Conservation (phyloP, 2,797 vertebrate species). For the Fratercula arctica region DNA sequence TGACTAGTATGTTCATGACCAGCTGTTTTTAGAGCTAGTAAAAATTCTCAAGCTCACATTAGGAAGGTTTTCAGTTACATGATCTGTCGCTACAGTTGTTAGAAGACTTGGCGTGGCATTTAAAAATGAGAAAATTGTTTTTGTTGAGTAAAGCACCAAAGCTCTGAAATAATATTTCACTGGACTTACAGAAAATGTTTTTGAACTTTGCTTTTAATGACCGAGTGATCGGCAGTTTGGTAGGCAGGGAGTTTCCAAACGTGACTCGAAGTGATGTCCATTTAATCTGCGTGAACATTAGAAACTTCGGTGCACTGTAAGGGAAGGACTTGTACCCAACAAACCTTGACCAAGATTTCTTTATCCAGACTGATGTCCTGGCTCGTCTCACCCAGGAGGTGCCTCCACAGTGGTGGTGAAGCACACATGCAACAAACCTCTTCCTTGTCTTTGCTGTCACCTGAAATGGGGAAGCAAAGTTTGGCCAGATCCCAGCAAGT, state of each 20-base stretch:
- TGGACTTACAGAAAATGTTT: conserved; percentile 39
- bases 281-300: not conserved
- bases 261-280: not conserved
- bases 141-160: conserved; percentile 52
- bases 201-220: conserved; percentile 47
- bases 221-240: conserved; percentile 26
- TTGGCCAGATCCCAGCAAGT: not conserved
- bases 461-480: not conserved
- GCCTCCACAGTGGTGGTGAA: not conserved
- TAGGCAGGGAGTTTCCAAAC: conserved; percentile 12
- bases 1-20: conserved; percentile 44
- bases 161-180: conserved; percentile 59
- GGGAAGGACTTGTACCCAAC: not conserved
- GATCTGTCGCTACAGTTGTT: conserved; percentile 65
- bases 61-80: conserved; percentile 66
- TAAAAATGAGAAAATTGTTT: conserved; percentile 66
- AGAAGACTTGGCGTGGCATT: conserved; percentile 57
- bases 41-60: conserved; percentile 68
- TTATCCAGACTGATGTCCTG: not conserved
- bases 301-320: not conserved
- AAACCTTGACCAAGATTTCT: not conserved
- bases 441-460: not conserved
- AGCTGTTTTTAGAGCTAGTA: conserved; percentile 68
- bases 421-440: not conserved
- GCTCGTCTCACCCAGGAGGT: not conserved